These are phyloP conservation scores for Gadopsis bispinosus DNA, from an alignment of 2,797 vertebrate species.

Conservation along the genomic window DNA sequence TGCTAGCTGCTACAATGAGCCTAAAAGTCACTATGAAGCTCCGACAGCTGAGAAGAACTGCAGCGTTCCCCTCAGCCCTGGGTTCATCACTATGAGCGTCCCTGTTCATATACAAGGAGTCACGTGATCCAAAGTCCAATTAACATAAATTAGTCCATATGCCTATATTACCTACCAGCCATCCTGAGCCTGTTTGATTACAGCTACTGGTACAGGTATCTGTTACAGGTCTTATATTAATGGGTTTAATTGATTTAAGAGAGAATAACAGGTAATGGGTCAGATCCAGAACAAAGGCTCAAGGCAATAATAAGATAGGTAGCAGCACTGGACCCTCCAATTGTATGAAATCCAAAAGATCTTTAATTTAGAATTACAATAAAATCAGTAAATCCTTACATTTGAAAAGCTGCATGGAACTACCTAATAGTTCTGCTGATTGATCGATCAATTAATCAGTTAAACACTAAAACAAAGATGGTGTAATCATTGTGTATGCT, in stretches of 20 bases:
- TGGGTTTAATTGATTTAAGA: background rate
- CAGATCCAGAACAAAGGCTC: background rate
- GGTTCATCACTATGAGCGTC: no score
- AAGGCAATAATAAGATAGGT: background rate
- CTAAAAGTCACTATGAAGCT: background rate
- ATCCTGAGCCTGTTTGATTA: background rate
- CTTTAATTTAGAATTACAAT: background rate
- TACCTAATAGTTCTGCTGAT: background rate
- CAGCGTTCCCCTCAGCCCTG: no score
- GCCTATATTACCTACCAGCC: background rate
- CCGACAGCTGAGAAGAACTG: background rate
- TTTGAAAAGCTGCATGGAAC: conserved; percentile 1
- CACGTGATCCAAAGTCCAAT: background rate
- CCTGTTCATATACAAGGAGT: background rate
- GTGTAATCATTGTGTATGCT: conserved; percentile 9
- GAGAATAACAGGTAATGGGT: background rate
- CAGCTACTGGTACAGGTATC: background rate
- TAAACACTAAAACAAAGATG: background rate
- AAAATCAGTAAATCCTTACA: background rate
- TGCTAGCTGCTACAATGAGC: background rate
- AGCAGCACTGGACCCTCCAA: background rate
- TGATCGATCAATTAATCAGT: background rate
- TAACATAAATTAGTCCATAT: background rate
- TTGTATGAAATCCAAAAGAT: background rate
- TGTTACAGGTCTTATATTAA: background rate